A percentile compares a stretch with the other conserved stretches of the same genome.
These are phyloP conservation scores for Volucella inflata DNA, from an alignment of 2,888 invertebrate species.

Conservation along the genomic window DNA sequence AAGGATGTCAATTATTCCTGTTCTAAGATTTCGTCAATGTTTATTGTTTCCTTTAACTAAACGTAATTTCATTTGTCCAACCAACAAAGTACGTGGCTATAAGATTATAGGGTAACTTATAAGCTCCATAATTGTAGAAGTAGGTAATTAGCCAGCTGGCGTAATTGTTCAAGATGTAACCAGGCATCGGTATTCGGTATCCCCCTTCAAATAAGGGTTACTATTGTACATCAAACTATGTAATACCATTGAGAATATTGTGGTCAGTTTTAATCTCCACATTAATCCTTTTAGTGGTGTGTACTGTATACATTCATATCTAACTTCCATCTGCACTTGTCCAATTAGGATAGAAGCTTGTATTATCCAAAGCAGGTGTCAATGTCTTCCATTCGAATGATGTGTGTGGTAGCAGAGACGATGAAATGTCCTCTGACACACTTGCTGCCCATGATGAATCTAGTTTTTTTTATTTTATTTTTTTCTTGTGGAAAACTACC, in stretches of 20 bases:
- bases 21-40: too few relatives aligned
- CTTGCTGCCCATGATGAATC: constrained; percentile 31
- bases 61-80: too few relatives aligned
- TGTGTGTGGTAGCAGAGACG: neutral
- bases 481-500: neutral
- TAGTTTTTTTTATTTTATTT: constrained; percentile 12
- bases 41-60: too few relatives aligned
- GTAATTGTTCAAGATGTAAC: constrained; percentile 13
- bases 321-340: neutral
- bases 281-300: constrained; percentile 7
- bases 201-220: too few relatives aligned
- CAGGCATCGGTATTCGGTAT: too few relatives aligned
- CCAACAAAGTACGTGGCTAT: neutral
- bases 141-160: constrained; percentile 36
- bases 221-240: constrained; percentile 1
- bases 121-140: constrained; percentile 24
- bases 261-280: constrained; percentile 23
- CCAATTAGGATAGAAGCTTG: constrained; percentile 38
- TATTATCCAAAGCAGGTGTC: constrained; percentile 50
- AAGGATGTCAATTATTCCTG: too few relatives aligned
- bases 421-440: constrained; percentile 46
- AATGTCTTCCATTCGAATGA: constrained; percentile 30
- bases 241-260: neutral
- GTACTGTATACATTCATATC: too few relatives aligned
- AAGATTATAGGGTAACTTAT: constrained; percentile 26